Conservation (phyloP, 2,113 vertebrate species). For the Bambusicola thoracicus region DNA sequence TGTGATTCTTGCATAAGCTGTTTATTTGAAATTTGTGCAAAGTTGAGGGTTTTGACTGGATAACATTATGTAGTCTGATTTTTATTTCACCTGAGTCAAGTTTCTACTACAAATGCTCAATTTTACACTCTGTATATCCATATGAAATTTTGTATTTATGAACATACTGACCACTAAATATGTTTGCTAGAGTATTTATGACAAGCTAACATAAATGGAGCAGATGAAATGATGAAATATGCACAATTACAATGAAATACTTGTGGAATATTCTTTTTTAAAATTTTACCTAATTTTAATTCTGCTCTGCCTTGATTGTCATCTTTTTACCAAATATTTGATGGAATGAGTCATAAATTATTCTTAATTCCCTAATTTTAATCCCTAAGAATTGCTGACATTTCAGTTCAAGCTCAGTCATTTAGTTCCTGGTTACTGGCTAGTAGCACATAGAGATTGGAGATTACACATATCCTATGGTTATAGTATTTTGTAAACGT, state of each 20-base stretch:
- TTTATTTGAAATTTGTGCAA: neutral
- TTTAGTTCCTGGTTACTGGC: neutral
- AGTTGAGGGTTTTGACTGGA: neutral
- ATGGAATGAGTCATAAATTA: neutral
- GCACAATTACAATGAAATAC: neutral
- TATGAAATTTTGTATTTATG: neutral
- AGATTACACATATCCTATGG: neutral
- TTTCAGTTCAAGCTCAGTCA: neutral
- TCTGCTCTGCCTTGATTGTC: neutral
- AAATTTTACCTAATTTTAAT: neutral
- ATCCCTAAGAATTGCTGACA: neutral
- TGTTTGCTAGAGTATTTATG: neutral
- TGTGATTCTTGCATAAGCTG: neutral
- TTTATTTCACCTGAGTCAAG: neutral
- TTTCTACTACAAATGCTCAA: neutral
- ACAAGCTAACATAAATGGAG: neutral
- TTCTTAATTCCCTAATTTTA: neutral
- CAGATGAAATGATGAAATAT: neutral
- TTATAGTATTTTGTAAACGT: neutral
- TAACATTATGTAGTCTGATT: neutral
- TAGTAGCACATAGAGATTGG: neutral
- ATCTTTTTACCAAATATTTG: neutral
- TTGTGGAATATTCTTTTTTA: neutral
- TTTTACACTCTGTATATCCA: neutral
- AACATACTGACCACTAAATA: neutral